Conservation (phyloP, 2,113 vertebrate species). For the Carassius auratus region DNA sequence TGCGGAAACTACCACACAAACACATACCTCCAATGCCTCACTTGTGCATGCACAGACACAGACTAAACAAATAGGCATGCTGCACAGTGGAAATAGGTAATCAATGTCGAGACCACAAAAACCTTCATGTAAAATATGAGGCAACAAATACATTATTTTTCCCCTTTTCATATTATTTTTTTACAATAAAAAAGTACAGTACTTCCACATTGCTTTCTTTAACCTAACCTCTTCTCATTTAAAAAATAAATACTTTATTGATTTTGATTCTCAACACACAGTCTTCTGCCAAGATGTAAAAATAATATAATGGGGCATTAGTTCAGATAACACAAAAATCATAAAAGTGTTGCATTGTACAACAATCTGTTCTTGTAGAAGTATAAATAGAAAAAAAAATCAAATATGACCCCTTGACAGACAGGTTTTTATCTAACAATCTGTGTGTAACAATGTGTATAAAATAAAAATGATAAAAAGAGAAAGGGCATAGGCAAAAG, state of each 20-base stretch:
- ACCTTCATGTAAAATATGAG: no score
- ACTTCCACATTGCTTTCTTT: background rate
- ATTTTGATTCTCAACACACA: slow-evolving; percentile 32
- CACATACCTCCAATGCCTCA: no score
- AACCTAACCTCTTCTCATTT: slow-evolving; percentile 3
- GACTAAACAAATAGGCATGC: no score
- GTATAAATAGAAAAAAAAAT: slow-evolving; percentile 39
- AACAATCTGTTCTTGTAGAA: slow-evolving; percentile 47
- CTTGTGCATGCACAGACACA: no score
- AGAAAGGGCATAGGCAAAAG: background rate
- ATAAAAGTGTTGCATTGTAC: slow-evolving; percentile 31
- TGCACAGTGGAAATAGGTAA: no score
- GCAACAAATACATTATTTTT: no score
- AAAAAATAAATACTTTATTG: slow-evolving; percentile 34
- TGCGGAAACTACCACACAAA: no score
- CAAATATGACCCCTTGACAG: slow-evolving; percentile 37
- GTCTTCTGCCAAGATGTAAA: slow-evolving; percentile 44
- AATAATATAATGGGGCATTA: slow-evolving; percentile 43
- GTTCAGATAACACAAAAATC: slow-evolving; percentile 19
- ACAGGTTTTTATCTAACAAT: slow-evolving; percentile 34
- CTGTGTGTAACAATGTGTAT: background rate
- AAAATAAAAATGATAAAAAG: background rate
- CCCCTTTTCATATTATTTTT: background rate
- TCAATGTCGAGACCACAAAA: no score
- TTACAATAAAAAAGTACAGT: background rate